A percentile compares a stretch with the other conserved stretches of the same genome.
These are phyloP conservation scores for Ophion obscuratus DNA, from an alignment of 2,888 invertebrate genomes.

Conservation along the genomic window DNA sequence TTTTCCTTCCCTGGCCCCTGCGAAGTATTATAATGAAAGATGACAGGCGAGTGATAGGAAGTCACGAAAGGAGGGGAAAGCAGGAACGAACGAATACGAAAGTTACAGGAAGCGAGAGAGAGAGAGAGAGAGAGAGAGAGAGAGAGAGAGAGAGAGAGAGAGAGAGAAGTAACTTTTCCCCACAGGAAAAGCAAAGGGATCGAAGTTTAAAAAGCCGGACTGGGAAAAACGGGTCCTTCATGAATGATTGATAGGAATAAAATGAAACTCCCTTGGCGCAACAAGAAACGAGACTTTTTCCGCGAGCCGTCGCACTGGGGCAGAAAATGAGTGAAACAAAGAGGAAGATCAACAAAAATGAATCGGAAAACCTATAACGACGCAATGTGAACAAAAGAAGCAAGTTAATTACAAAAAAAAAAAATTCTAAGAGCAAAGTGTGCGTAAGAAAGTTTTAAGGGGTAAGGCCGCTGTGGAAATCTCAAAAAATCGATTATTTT, in stretches of 20 bases:
- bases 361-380: conserved; percentile 18
- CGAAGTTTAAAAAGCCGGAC: conserved; percentile 61
- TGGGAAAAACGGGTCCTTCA: conserved; percentile 57
- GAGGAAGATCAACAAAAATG: conserved; percentile 31
- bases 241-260: conserved; percentile 69
- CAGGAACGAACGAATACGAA: too few species aligned
- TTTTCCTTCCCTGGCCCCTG: conserved; percentile 2
- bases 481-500: too few species aligned
- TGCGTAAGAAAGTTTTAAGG: background rate
- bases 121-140: conserved; percentile 10
- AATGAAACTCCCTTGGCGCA: conserved; percentile 53
- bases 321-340: background rate
- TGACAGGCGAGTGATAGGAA: conserved; percentile 31
- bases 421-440: background rate
- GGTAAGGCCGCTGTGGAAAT: too few species aligned
- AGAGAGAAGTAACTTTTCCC: background rate
- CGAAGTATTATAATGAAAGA: conserved; percentile 25
- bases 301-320: conserved; percentile 33
- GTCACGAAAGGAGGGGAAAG: conserved; percentile 3
- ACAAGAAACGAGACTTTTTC: conserved; percentile 44
- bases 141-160: background rate
- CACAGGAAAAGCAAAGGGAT: conserved; percentile 30
- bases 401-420: background rate
- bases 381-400: conserved; percentile 2
- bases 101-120: background rate